Conservation (phyloP, 2,113 vertebrate genomes). For the Machaerirhynchus nigripectus region DNA sequence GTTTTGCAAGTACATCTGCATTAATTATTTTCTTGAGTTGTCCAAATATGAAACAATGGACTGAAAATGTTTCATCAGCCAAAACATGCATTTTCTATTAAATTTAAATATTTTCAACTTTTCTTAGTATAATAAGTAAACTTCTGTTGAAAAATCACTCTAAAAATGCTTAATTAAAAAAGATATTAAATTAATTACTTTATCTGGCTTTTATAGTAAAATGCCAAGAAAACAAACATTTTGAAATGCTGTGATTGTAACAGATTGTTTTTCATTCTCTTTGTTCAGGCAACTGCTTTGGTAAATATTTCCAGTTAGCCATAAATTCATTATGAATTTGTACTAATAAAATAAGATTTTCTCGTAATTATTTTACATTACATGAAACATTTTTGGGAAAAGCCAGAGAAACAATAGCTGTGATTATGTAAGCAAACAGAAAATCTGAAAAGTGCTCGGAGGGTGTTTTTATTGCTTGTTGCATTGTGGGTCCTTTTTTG, state of each 20-base stretch:
- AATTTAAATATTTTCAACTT: background rate
- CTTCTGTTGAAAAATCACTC: background rate
- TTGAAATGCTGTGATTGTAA: background rate
- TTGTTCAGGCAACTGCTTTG: background rate
- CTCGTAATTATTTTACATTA: background rate
- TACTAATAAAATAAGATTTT: background rate
- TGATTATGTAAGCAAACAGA: background rate
- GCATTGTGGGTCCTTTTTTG: background rate
- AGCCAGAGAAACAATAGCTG: background rate
- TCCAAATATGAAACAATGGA: background rate
- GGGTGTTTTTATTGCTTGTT: background rate
- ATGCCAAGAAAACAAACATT: background rate
- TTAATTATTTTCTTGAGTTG: background rate
- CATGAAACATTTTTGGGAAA: background rate
- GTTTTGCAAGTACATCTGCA: background rate
- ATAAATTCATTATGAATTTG: background rate
- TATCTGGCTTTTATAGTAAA: background rate
- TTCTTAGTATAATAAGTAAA: background rate
- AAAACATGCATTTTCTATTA: background rate
- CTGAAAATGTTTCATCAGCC: background rate
- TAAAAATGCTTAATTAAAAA: background rate
- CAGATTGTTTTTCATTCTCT: background rate
- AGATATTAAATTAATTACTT: background rate
- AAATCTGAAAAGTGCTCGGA: background rate
- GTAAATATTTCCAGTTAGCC: background rate